These are phyloP conservation scores for Notarius lentiginosus DNA, from an alignment of 2,113 vertebrate genomes.

Conservation along the genomic window DNA sequence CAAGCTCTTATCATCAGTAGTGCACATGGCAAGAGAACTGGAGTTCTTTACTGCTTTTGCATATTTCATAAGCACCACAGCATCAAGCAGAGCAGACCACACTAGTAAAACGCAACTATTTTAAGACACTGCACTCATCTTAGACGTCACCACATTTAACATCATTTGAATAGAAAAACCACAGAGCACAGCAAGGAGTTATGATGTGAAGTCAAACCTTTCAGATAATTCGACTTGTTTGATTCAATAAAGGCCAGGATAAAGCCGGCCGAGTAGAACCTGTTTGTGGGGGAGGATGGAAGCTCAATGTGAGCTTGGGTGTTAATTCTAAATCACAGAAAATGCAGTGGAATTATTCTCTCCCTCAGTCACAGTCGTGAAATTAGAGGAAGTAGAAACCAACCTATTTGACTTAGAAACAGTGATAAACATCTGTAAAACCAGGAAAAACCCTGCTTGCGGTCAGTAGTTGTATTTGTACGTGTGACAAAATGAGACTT, in stretches of 20 bases:
- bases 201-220: neutral
- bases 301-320: neutral
- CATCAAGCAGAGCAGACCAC: neutral
- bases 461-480: neutral
- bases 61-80: constrained; percentile 1
- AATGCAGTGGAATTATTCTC: neutral
- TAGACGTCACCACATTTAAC: neutral
- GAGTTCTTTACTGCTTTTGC: constrained; percentile 10
- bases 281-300: neutral
- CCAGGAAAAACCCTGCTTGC: neutral
- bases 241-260: neutral
- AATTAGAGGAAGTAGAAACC: neutral
- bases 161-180: constrained; percentile 12
- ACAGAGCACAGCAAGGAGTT: neutral
- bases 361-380: neutral
- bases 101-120: neutral
- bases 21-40: neutral
- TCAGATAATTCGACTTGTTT: neutral
- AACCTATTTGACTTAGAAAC: neutral
- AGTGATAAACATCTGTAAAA: neutral
- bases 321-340: neutral
- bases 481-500: neutral
- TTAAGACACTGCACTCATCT: neutral
- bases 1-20: neutral
- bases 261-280: neutral